Conservation (phyloP, 2,888 invertebrate genomes). For the Cremastinae sp. region DNA sequence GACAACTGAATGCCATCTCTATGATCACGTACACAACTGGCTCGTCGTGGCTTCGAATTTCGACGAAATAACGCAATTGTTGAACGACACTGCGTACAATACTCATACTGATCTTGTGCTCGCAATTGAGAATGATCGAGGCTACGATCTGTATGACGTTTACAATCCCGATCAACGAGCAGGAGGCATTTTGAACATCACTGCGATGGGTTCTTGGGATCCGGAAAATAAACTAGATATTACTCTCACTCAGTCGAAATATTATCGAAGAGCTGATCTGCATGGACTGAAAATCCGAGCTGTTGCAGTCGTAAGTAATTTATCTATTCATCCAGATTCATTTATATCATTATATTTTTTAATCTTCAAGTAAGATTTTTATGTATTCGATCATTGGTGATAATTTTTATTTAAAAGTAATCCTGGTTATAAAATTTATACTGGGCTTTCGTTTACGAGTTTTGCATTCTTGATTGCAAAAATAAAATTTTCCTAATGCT, state of each 20-base stretch:
- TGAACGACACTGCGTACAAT: conserved; percentile 70
- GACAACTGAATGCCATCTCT: conserved; percentile 67
- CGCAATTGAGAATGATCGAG: conserved; percentile 56
- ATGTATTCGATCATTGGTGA: too few relatives aligned
- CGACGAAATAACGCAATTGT: conserved; percentile 53
- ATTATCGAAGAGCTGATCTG: conserved; percentile 68
- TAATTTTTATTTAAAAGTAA: too few relatives aligned
- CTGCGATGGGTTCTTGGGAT: conserved; percentile 68
- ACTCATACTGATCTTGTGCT: conserved; percentile 70
- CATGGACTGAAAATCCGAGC: conserved; percentile 71
- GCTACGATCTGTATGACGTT: conserved; percentile 69
- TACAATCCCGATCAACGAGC: conserved; percentile 71
- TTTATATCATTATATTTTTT: too few relatives aligned
- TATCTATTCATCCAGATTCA: too few relatives aligned
- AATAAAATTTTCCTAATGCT: too few relatives aligned
- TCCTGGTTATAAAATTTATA: too few relatives aligned
- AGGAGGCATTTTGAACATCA: conserved; percentile 71
- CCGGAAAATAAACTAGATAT: conserved; percentile 62
- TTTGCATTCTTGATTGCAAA: too few relatives aligned
- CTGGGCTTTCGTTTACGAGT: too few relatives aligned
- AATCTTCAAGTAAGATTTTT: too few relatives aligned
- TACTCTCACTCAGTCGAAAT: conserved; percentile 65
- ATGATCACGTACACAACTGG: conserved; percentile 71
- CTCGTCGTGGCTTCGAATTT: conserved; percentile 68
- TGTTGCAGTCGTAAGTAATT: conserved; percentile 69